A percentile compares a stretch with the other conserved stretches of the same genome.
phyloP scores from a whole-genome alignment of 2,888 invertebrate genomes.

The Scaptomyza polygonia region DNA sequence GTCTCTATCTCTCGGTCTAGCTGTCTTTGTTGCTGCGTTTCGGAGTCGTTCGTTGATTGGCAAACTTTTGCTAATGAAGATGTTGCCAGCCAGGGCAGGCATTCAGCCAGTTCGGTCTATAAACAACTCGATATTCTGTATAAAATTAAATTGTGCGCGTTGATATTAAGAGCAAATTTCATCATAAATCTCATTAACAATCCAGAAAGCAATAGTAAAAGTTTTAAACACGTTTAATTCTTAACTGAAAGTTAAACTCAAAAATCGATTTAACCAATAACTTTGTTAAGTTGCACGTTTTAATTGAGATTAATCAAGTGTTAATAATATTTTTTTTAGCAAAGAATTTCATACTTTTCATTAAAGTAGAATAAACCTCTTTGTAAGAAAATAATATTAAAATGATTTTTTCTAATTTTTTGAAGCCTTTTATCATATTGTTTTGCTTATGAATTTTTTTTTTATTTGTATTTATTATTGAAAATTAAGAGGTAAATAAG shows the following conservation, averaged over 20 bases:
- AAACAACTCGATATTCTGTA: slow-evolving; percentile 13
- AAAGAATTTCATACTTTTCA: too few relatives aligned
- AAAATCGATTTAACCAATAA: too few relatives aligned
- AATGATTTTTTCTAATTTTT: too few relatives aligned
- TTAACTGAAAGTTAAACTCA: neutral
- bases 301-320: too few relatives aligned
- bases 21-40: neutral
- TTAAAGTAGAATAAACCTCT: too few relatives aligned
- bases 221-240: neutral
- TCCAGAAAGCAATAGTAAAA: neutral
- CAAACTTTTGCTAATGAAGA: slow-evolving; percentile 48
- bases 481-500: too few relatives aligned
- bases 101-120: neutral
- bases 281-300: too few relatives aligned
- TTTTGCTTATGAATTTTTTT: too few relatives aligned
- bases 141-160: neutral
- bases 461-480: too few relatives aligned
- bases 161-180: neutral
- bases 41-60: slow-evolving; percentile 37
- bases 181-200: neutral
- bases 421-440: too few relatives aligned
- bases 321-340: too few relatives aligned
- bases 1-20: neutral
- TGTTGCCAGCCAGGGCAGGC: slow-evolving; percentile 40
- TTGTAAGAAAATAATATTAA: too few relatives aligned